Percentiles rank a stretch among this genome's conserved stretches.
phyloP scores from a whole-genome alignment of 2,113 vertebrate species.

The Peromyscus polionotus region DNA sequence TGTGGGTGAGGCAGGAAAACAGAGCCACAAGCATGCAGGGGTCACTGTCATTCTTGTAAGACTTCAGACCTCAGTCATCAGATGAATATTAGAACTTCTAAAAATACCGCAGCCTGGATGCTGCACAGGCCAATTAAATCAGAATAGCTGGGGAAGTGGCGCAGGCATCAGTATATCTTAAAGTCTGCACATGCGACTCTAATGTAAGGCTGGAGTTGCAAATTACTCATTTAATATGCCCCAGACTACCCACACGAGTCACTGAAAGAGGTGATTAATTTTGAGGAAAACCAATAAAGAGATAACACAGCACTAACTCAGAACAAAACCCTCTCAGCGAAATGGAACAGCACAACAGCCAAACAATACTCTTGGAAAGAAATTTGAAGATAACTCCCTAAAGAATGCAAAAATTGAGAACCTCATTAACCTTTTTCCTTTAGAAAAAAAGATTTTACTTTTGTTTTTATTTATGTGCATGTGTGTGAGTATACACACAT shows the following conservation, averaged over 20 bases:
- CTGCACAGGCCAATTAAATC: slow-evolving; percentile 4
- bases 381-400: slow-evolving; percentile 16
- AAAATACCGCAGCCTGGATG: slow-evolving; percentile 19
- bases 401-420: slow-evolving; percentile 38
- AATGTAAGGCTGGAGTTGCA: not conserved
- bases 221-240: slow-evolving; percentile 37
- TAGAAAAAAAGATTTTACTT: not conserved
- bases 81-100: slow-evolving; percentile 37
- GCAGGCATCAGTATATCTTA: not conserved
- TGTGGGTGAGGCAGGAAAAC: not conserved
- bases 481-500: not conserved
- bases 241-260: not conserved
- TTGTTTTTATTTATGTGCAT: not conserved
- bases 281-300: slow-evolving; percentile 48
- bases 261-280: slow-evolving; percentile 60
- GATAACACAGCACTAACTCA: slow-evolving; percentile 10
- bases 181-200: slow-evolving; percentile 24
- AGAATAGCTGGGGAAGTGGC: not conserved
- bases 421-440: too few species aligned
- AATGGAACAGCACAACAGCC: not conserved
- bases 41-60: not conserved
- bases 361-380: slow-evolving; percentile 37
- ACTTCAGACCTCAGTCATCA: not conserved
- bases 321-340: slow-evolving; percentile 2
- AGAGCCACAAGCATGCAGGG: not conserved